Percentiles rank a stretch among this genome's conserved stretches.
These are phyloP conservation scores for Natrix natrix DNA, from an alignment of 2,797 vertebrate species.

Conservation along the genomic window DNA sequence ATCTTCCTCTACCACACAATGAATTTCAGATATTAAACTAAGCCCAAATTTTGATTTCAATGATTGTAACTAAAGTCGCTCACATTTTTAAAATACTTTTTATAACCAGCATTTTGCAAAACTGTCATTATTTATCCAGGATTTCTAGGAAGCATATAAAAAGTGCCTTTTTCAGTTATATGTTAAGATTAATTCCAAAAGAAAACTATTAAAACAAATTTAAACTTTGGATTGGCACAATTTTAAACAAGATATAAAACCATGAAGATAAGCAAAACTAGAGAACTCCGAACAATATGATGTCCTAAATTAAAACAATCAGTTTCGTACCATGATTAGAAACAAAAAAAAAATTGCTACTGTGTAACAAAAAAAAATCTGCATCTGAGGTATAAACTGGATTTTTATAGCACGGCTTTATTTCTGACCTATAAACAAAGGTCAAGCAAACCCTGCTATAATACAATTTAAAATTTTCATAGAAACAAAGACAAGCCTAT, in stretches of 20 bases:
- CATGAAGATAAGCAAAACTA: constrained; percentile 46
- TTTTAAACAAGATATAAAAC: constrained; percentile 52
- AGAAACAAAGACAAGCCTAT: constrained; percentile 87
- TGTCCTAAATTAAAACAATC: constrained; percentile 62
- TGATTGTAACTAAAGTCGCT: background rate
- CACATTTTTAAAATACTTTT: background rate
- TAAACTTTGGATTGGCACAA: constrained; percentile 53
- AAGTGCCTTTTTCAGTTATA: constrained; percentile 53
- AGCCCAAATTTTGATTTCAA: background rate
- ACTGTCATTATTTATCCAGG: background rate
- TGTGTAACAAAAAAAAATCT: constrained; percentile 35
- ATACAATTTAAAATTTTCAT: constrained; percentile 76
- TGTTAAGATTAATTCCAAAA: constrained; percentile 49
- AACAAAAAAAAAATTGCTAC: constrained; percentile 54
- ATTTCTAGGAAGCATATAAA: constrained; percentile 40
- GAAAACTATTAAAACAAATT: constrained; percentile 27
- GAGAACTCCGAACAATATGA: constrained; percentile 63
- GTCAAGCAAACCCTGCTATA: constrained; percentile 70
- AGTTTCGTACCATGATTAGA: constrained; percentile 65
- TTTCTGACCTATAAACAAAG: constrained; percentile 74
- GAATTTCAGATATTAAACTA: accelerated
- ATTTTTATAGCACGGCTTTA: constrained; percentile 64
- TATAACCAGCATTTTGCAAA: constrained; percentile 2
- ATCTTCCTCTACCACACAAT: background rate
- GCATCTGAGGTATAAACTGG: constrained; percentile 68